Evolutionary conservation across 2,888 invertebrate species (phyloP).

Genomic region (Lycophotia porphyrea): DNA sequence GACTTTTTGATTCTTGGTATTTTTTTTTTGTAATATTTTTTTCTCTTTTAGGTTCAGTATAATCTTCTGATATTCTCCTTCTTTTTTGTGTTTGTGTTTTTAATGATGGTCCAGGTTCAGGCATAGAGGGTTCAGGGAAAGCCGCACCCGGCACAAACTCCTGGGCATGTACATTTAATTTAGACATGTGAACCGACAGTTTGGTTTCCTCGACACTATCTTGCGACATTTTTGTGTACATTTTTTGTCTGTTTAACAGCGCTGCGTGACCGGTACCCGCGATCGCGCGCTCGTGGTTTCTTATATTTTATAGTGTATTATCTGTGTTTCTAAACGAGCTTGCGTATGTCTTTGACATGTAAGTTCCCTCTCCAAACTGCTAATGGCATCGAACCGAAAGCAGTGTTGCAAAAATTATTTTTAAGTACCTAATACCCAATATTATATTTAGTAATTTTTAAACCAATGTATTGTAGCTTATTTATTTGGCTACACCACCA

Average conservation of each 20-base stretch:
- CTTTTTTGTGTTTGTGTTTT: not conserved
- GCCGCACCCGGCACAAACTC: constrained; percentile 13
- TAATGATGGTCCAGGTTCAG: not conserved
- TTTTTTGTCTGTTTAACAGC: no score
- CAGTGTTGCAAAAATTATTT: constrained; percentile 12
- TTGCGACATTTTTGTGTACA: not conserved
- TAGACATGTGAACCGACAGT: not conserved
- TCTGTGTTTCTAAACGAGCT: no score
- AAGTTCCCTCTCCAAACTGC: not conserved
- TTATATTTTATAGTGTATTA: no score
- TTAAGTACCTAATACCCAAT: no score
- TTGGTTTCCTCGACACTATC: not conserved
- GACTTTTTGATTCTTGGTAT: not conserved
- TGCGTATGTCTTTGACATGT: not conserved
- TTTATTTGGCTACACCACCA: no score
- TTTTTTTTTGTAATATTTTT: not conserved
- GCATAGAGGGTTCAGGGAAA: not conserved
- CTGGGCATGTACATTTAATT: constrained; percentile 8
- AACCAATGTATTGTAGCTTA: no score
- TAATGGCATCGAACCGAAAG: no score
- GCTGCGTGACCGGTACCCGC: no score
- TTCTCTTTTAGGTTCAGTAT: not conserved
- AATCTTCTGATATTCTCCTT: not conserved
- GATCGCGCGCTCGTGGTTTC: no score
- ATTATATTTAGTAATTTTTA: no score